These are phyloP conservation scores for Drosophila littoralis DNA, from an alignment of 1,140 invertebrate genomes.

Conservation along the genomic window DNA sequence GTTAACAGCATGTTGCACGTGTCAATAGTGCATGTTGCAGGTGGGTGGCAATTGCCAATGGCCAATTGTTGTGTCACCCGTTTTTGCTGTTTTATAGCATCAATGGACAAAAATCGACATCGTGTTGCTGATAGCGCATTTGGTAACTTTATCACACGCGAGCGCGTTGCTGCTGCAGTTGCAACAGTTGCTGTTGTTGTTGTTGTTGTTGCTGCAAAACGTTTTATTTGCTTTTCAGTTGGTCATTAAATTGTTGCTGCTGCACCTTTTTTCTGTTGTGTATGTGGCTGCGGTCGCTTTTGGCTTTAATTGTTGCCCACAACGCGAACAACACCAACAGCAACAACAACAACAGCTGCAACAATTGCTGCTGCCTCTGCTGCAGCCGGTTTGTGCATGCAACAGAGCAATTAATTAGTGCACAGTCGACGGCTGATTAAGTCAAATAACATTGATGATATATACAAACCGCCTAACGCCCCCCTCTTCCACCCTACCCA, in stretches of 20 bases:
- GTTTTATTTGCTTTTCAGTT: conserved; percentile 73
- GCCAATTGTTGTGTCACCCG: conserved; percentile 17
- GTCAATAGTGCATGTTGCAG: conserved; percentile 76
- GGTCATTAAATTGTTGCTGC: conserved; percentile 54
- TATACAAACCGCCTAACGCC: neutral
- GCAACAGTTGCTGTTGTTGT: conserved; percentile 11
- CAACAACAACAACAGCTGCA: neutral
- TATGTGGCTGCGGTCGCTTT: conserved; percentile 18
- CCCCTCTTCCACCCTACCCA: too few relatives aligned
- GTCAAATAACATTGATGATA: conserved; percentile 38
- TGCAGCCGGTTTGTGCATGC: neutral
- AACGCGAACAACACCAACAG: conserved; percentile 17
- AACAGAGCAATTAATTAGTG: conserved; percentile 66
- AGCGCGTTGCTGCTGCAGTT: conserved; percentile 15
- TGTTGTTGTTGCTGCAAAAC: conserved; percentile 48
- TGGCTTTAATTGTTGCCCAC: conserved; percentile 35
- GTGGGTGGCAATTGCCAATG: conserved; percentile 50
- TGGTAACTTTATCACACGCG: conserved; percentile 67
- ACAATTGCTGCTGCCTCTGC: neutral
- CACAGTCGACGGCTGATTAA: conserved; percentile 60
- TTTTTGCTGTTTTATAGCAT: conserved; percentile 26
- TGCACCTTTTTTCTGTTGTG: conserved; percentile 44
- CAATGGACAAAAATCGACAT: conserved; percentile 73
- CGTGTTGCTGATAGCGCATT: conserved; percentile 77
- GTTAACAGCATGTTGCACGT: conserved; percentile 81